A percentile compares a stretch with the other conserved stretches of the same genome.
phyloP scores from a whole-genome alignment of 2,797 vertebrate genomes.

The Danio kyathit region DNA sequence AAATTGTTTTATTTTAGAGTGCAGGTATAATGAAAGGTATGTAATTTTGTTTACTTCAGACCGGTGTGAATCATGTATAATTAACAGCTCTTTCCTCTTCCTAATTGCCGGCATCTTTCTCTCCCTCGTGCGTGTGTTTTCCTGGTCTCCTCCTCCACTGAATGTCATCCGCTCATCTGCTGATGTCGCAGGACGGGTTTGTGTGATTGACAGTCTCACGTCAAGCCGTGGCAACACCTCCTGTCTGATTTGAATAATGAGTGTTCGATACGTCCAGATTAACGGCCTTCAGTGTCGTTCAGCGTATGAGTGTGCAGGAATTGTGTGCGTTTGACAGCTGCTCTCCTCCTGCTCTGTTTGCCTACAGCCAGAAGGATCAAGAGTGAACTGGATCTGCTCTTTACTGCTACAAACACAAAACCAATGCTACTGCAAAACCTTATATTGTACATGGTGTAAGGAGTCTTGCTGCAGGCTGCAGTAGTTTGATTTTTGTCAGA shows the following conservation, averaged over 20 bases:
- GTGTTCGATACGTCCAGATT: slow-evolving; percentile 38
- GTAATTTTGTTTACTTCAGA: slow-evolving; percentile 53
- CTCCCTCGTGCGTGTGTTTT: neutral
- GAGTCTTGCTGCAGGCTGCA: too few species aligned
- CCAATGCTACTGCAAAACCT: too few species aligned
- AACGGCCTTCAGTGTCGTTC: slow-evolving; percentile 41
- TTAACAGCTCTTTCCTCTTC: slow-evolving; percentile 30
- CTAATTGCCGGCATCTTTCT: slow-evolving; percentile 23
- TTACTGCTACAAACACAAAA: neutral
- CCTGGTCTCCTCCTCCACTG: slow-evolving; percentile 24
- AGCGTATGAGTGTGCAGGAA: slow-evolving; percentile 38
- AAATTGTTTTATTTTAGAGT: too few species aligned
- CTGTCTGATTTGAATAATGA: slow-evolving; percentile 48
- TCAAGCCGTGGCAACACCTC: slow-evolving; percentile 49
- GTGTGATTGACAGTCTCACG: slow-evolving; percentile 43
- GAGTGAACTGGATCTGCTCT: slow-evolving; percentile 38
- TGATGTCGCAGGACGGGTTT: slow-evolving; percentile 32
- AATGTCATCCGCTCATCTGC: slow-evolving; percentile 28
- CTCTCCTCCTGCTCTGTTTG: slow-evolving; percentile 1
- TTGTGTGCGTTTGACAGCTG: slow-evolving; percentile 4
- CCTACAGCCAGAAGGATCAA: slow-evolving; percentile 21
- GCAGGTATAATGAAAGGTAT: slow-evolving; percentile 23
- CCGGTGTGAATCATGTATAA: slow-evolving; percentile 52
- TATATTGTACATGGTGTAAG: too few species aligned
- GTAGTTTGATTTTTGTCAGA: too few species aligned